Percentiles rank a stretch among this genome's conserved stretches.
Evolutionary conservation across 2,797 vertebrate species (phyloP).

Genomic region (Eurystomus glaucurus): DNA sequence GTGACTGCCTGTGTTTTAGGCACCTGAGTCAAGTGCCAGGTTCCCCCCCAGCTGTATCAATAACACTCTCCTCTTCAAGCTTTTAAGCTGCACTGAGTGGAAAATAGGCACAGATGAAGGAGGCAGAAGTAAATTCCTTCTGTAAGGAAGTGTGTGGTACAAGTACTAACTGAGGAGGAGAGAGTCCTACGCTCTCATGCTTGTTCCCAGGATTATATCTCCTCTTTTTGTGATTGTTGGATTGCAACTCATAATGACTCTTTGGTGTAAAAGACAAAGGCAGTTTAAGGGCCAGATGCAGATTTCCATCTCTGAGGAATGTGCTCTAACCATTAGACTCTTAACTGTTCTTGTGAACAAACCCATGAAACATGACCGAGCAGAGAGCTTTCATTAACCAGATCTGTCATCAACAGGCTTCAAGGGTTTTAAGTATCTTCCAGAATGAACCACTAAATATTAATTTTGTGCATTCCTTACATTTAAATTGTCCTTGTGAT

Average conservation of each 20-base stretch:
- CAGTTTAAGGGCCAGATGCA: not conserved
- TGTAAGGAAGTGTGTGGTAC: not conserved
- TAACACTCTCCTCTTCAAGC: not conserved
- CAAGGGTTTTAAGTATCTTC: conserved; percentile 15
- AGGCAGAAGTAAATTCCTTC: not conserved
- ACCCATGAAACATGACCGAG: not conserved
- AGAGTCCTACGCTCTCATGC: rapidly evolving
- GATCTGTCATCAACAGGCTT: not conserved
- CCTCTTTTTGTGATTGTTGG: not conserved
- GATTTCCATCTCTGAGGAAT: not conserved
- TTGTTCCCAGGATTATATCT: not conserved
- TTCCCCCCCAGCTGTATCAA: not conserved
- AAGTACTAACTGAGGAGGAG: not conserved
- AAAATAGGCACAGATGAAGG: not conserved
- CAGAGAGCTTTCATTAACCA: not conserved
- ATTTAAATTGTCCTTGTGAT: conserved; percentile 59
- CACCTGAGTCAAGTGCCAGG: not conserved
- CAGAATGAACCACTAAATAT: conserved; percentile 45
- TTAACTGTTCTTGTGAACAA: not conserved
- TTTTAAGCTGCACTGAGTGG: not conserved
- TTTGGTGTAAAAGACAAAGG: not conserved
- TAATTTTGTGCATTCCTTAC: conserved; percentile 56
- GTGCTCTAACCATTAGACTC: not conserved
- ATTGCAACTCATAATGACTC: not conserved
- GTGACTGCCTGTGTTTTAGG: not conserved